Percentiles rank a stretch among this genome's conserved stretches.
Conservation (phyloP, 2,888 invertebrate genomes). For the Platycheirus albimanus region DNA sequence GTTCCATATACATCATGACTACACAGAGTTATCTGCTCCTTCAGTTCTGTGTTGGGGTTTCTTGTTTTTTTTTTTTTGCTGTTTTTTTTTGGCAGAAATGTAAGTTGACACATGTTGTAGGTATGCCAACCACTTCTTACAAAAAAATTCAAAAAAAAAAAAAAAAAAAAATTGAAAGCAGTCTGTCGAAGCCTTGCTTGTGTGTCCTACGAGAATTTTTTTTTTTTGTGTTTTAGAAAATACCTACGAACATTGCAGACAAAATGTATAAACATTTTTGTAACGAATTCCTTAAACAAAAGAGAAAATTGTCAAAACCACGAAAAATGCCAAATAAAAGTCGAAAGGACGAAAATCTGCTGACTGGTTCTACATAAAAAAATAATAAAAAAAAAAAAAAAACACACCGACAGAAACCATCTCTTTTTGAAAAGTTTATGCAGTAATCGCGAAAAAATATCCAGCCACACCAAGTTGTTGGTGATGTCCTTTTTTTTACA, state of each 20-base stretch:
- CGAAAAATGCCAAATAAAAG: constrained; percentile 52
- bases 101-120: constrained; percentile 70
- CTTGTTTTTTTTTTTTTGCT: too few relatives aligned
- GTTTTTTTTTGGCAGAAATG: constrained; percentile 42
- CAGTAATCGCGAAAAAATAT: constrained; percentile 45
- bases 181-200: constrained; percentile 47
- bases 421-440: constrained; percentile 50
- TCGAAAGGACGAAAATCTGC: constrained; percentile 32
- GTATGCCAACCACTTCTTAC: constrained; percentile 57
- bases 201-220: constrained; percentile 2
- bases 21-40: constrained; percentile 48
- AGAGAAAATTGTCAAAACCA: constrained; percentile 65
- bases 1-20: constrained; percentile 52
- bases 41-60: not conserved
- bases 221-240: constrained; percentile 34
- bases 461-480: constrained; percentile 5
- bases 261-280: constrained; percentile 49
- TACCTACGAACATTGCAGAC: constrained; percentile 57
- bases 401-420: constrained; percentile 33
- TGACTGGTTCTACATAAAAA: constrained; percentile 64
- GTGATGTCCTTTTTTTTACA: constrained; percentile 6
- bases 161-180: too few relatives aligned
- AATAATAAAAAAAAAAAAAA: constrained; percentile 45
- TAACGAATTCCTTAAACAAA: constrained; percentile 57
- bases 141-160: too few relatives aligned